Evolutionary conservation across 2,888 invertebrate genomes (phyloP).

Genomic region (Hypselothyrea guttata): DNA sequence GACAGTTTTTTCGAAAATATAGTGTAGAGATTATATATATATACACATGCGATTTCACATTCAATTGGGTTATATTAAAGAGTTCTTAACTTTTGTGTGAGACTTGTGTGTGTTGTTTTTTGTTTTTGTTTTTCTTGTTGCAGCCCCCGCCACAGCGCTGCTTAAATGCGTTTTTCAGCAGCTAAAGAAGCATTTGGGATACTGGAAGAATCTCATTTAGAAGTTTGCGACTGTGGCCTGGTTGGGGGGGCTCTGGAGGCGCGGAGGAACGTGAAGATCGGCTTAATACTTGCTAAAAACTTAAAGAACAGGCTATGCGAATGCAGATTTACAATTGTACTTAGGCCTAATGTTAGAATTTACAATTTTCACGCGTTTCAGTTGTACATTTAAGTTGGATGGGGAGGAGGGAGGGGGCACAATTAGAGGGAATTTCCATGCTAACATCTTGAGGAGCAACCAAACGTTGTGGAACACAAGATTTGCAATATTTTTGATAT

Average conservation of each 20-base stretch:
- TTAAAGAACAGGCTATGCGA: constrained; percentile 61
- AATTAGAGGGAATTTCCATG: constrained; percentile 4
- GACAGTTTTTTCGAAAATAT: constrained; percentile 36
- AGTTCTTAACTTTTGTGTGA: too few relatives aligned
- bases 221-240: constrained; percentile 24
- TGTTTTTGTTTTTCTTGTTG: too few relatives aligned
- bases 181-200: constrained; percentile 7
- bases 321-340: constrained; percentile 71
- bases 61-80: constrained; percentile 5
- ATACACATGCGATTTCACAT: constrained; percentile 32
- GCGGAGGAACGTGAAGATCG: constrained; percentile 34
- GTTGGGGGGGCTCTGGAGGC: constrained; percentile 15
- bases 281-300: constrained; percentile 71
- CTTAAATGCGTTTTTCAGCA: too few relatives aligned
- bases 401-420: neutral
- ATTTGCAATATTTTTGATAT: constrained; percentile 7
- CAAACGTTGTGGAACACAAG: constrained; percentile 25
- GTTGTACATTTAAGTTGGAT: constrained; percentile 57
- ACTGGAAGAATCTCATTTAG: constrained; percentile 32
- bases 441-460: neutral
- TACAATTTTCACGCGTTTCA: constrained; percentile 52
- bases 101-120: too few relatives aligned
- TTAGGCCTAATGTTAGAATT: constrained; percentile 74
- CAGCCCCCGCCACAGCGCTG: too few relatives aligned
- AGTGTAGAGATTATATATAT: constrained; percentile 20